Base-by-base conservation (phyloP, 1,140 invertebrate genomes). In the Lepidurus apus region DNA sequence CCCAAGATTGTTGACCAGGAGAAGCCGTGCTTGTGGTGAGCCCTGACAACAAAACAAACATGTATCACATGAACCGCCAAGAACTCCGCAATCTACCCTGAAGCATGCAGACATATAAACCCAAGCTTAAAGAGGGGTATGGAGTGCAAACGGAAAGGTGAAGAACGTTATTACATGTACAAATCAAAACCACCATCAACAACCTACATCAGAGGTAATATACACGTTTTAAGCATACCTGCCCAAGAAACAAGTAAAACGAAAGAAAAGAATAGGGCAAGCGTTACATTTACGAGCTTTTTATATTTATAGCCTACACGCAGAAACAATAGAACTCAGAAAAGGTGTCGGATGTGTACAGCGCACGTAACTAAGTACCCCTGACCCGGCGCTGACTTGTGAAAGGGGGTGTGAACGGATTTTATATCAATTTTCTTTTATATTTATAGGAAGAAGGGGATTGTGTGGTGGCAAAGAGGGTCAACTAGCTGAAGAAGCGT, bases 21-120 rank as follows among this genome's bases (percentile, higher is more conserved):
- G 53, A 65, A 65, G 53, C 53, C 53, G 53, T 65, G 53, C 53
- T 65, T 65, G 53, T 65, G 53, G 53, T 65, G 21, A 65, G 53
- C 53, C 53, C 53, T 65, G 53, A 65, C 53, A 65, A 65, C 53
- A 65, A 65, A 65, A 65, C 53, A 65, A 17, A 65, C 53, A 65
- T 65, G 21, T 65, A 65, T 65, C 53, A 65, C 53, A 65, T 13
- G 17, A 21, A 65, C 34, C 34, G 34, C 34, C 34, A 34, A 34
- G 34, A 65, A 21, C 8, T 65, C 53, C 53, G 53, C 53, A 65
- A 65, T 21, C 53, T 21, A 13, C 17, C 53, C 53, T n/a, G 6
- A 65, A 21, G 21, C 53, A 65, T 65, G 53, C 53, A 65, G 53
- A 65, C 53, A 65, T 17, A 0, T 13, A 65, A 65, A 65, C 53